A percentile compares a stretch with the other conserved stretches of the same genome.
Conservation (phyloP, 1,140 invertebrate genomes). For the Eriosoma lanigerum region DNA sequence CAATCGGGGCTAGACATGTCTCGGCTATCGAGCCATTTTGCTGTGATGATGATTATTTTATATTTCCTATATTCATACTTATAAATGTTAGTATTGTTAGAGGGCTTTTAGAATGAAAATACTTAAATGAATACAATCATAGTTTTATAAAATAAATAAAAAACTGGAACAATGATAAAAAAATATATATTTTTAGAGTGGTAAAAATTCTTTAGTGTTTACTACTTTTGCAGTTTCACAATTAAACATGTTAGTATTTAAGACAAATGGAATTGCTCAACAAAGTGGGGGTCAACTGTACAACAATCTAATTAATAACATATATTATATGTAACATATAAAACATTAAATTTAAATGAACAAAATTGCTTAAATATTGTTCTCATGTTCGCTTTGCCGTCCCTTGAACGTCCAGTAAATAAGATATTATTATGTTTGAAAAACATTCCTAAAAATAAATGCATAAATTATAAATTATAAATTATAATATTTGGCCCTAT, state of each 20-base stretch:
- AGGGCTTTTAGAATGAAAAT: constrained; percentile 39
- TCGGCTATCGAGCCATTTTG: constrained; percentile 38
- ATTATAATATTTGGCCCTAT: neutral
- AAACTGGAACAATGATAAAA: constrained; percentile 30
- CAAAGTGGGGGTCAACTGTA: constrained; percentile 39
- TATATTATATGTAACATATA: neutral
- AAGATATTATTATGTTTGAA: neutral
- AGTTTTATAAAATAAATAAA: neutral
- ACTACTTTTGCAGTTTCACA: constrained; percentile 42
- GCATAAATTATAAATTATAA: too few species aligned
- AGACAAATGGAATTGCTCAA: constrained; percentile 50
- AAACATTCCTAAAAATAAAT: constrained; percentile 27
- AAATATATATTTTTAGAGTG: constrained; percentile 25
- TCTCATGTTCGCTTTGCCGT: constrained; percentile 34
- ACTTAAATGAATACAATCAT: constrained; percentile 25
- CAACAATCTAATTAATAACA: constrained; percentile 26
- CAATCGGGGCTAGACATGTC: constrained; percentile 20
- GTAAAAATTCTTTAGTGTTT: constrained; percentile 22
- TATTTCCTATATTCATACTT: constrained; percentile 50
- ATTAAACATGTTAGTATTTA: constrained; percentile 37
- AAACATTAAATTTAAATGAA: constrained; percentile 8
- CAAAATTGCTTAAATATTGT: constrained; percentile 20
- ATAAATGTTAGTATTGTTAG: constrained; percentile 44
- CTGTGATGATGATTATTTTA: constrained; percentile 52
- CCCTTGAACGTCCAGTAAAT: constrained; percentile 47